Percentiles rank a stretch among this genome's conserved stretches.
phyloP scores from a whole-genome alignment of 2,113 vertebrate species.

The Crypturellus undulatus region DNA sequence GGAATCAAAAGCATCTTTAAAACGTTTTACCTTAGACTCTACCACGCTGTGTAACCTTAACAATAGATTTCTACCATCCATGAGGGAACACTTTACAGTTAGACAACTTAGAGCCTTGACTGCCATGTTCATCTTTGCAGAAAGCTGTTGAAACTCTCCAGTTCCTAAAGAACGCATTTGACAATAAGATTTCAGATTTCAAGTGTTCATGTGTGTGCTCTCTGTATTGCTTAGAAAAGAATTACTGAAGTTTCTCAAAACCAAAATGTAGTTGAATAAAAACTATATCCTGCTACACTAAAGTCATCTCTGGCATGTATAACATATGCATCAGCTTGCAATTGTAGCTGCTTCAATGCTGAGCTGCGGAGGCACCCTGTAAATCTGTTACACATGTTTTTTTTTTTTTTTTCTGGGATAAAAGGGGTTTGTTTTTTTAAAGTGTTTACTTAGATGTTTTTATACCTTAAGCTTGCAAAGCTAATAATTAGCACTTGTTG shows the following conservation, averaged over 20 bases:
- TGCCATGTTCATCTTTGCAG: not conserved
- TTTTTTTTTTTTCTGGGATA: not conserved
- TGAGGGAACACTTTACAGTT: conserved; percentile 12
- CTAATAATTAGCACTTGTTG: not conserved
- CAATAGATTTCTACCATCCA: conserved; percentile 12
- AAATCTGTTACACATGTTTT: conserved; percentile 67
- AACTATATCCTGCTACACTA: not conserved
- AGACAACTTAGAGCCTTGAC: conserved; percentile 8
- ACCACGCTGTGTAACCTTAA: not conserved
- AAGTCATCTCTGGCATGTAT: conserved; percentile 10
- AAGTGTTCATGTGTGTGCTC: not conserved
- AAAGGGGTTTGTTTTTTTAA: conserved; percentile 1
- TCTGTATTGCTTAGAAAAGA: not conserved
- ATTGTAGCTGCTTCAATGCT: conserved; percentile 14
- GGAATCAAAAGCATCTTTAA: conserved; percentile 64
- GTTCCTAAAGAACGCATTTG: not conserved
- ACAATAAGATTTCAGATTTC: conserved; percentile 23
- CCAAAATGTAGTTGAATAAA: not conserved
- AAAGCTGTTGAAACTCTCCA: conserved; percentile 12
- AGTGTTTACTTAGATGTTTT: not conserved
- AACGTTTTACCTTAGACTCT: conserved; percentile 47
- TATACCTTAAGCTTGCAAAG: not conserved
- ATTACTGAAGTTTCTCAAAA: not conserved
- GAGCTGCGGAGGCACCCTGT: not conserved
- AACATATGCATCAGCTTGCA: conserved; percentile 38